A percentile compares a stretch with the other conserved stretches of the same genome.
These are phyloP conservation scores for Spizella passerina DNA, from an alignment of 2,797 vertebrate species.

Conservation along the genomic window DNA sequence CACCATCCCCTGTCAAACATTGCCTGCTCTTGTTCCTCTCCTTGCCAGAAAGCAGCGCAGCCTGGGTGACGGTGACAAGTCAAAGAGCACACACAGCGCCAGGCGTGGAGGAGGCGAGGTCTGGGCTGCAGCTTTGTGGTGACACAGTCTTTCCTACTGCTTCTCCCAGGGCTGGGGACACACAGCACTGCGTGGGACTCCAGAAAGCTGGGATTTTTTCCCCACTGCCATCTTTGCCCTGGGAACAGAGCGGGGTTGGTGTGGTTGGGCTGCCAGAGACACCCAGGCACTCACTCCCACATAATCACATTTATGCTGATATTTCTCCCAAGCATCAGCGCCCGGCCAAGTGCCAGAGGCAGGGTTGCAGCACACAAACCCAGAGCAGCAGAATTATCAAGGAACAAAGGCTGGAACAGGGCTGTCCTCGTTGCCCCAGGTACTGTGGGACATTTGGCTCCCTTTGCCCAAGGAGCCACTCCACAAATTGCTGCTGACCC, in stretches of 20 bases:
- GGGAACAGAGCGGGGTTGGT: neutral
- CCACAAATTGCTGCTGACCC: neutral
- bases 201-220: neutral
- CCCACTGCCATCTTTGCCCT: neutral
- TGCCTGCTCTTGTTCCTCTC: neutral
- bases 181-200: neutral
- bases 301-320: neutral
- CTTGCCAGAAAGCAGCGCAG: neutral
- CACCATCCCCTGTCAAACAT: neutral
- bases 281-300: neutral
- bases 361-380: neutral
- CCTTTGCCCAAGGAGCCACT: neutral
- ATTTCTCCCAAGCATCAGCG: neutral
- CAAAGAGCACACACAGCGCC: neutral
- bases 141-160: slow-evolving; percentile 16
- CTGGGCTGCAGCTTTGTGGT: slow-evolving; percentile 5
- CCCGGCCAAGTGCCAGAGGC: neutral
- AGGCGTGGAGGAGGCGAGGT: neutral
- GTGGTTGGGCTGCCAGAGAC: neutral
- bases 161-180: neutral
- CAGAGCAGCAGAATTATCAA: neutral
- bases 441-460: neutral
- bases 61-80: neutral
- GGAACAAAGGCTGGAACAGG: neutral
- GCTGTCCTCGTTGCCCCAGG: accelerated